Conservation (phyloP, 2,888 invertebrate genomes). For the Chrysodeixis includens region DNA sequence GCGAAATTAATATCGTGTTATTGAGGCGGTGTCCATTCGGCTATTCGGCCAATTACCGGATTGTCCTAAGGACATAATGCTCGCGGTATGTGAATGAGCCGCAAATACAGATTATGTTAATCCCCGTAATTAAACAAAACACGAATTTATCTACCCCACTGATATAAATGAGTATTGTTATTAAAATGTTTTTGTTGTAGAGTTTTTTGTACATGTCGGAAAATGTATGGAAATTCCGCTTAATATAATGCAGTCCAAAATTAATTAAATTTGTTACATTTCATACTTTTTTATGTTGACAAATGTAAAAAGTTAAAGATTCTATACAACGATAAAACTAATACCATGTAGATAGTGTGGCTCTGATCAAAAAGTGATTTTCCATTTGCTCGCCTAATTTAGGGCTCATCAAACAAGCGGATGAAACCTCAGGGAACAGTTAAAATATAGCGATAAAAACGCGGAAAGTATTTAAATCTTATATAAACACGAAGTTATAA, state of each 20-base stretch:
- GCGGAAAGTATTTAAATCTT: conserved; percentile 23
- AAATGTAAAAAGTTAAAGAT: too few species aligned
- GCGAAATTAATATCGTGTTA: conserved; percentile 48
- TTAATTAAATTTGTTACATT: too few species aligned
- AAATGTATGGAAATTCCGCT: too few species aligned
- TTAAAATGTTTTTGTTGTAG: too few species aligned
- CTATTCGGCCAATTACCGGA: conserved; percentile 33
- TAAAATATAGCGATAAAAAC: conserved; percentile 24
- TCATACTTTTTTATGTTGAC: too few species aligned
- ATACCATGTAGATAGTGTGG: too few species aligned
- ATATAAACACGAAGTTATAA: conserved; percentile 46
- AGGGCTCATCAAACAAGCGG: neutral
- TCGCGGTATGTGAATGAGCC: neutral
- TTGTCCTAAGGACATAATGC: conserved; percentile 20
- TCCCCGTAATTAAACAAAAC: neutral
- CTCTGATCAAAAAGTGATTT: too few species aligned
- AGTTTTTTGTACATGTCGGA: too few species aligned
- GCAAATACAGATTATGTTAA: conserved; percentile 5
- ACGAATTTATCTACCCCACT: conserved; percentile 2
- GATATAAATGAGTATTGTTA: neutral
- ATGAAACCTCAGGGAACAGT: neutral
- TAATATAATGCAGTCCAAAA: too few species aligned
- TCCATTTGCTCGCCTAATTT: too few species aligned
- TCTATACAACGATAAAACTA: too few species aligned
- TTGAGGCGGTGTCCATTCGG: conserved; percentile 26